phyloP scores from a whole-genome alignment of 2,797 vertebrate species.

The Erpetoichthys calabaricus region DNA sequence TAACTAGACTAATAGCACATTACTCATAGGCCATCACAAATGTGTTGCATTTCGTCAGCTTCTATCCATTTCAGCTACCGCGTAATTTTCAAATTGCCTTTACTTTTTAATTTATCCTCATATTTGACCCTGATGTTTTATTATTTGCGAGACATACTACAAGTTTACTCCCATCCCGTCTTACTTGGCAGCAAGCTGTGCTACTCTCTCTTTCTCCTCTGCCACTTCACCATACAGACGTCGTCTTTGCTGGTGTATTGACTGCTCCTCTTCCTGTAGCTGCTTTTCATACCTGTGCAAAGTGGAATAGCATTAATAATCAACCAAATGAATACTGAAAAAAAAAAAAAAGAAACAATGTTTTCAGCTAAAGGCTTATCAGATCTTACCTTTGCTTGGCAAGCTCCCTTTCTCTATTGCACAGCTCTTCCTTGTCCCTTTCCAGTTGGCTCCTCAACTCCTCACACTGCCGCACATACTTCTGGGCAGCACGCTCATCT shows the following conservation, averaged over 20 bases:
- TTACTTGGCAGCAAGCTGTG: conserved; percentile 70
- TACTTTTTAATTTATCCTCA: too few species aligned
- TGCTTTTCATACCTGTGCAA: conserved; percentile 77
- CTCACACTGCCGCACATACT: conserved; percentile 55
- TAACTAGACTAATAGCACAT: too few species aligned
- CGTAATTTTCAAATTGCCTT: too few species aligned
- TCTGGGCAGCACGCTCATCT: conserved; percentile 62
- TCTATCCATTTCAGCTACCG: too few species aligned
- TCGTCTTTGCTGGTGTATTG: conserved; percentile 71
- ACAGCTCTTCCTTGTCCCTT: conserved; percentile 62
- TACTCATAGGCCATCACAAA: too few species aligned
- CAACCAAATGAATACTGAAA: too few species aligned
- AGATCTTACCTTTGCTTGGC: conserved; percentile 65
- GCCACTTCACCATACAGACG: conserved; percentile 72
- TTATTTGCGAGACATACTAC: too few species aligned
- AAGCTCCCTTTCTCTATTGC: conserved; percentile 62
- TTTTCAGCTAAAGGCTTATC: too few species aligned
- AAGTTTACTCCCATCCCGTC: conserved; percentile 9
- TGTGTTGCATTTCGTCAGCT: too few species aligned
- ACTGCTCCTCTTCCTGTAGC: conserved; percentile 75
- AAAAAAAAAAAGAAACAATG: too few species aligned
- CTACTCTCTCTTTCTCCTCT: conserved; percentile 74
- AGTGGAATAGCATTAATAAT: accelerated
- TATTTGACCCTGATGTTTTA: too few species aligned
- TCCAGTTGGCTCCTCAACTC: conserved; percentile 68